Evolutionary conservation across 2,888 invertebrate genomes (phyloP), one percentile per base, ranked within the genome.

Genomic region (Rhaphigaster nebulosa): DNA sequence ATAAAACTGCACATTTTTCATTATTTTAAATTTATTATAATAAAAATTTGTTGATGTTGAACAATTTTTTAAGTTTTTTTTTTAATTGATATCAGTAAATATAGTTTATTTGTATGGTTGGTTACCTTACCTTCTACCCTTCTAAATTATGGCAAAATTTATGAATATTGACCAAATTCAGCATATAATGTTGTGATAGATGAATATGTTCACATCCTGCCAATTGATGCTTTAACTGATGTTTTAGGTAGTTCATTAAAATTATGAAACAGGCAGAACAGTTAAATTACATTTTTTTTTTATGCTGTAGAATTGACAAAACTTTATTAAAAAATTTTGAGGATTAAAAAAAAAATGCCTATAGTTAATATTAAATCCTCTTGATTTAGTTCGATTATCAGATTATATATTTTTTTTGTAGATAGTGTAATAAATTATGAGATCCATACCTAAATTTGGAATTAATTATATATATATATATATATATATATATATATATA

Each of bases 41-140:
- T 84, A 84, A 84, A 84, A 84, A 41, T 4, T 84, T 84, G 84
- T 84, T 84, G 45, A 84, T 84, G 84, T 84, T 84, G 84, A 84
- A 41, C 45, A 15, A 45, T 84, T 41, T 80, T n/a, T n/a, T n/a
- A n/a, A n/a, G n/a, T n/a, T n/a, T n/a, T n/a, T n/a, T n/a, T 84
- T 20, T 34, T 6, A 20, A 70, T 34, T 34, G 5, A 70, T 34
- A 34, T 34, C 20, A 34, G 15, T 5, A 6, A 70, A 70, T 29
- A 34, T 70, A 20, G 70, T 70, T 34, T 70, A 18, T 34, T 70
- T 70, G 8, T 34, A 20, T 70, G 20, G 70, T 70, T 38, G 20
- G n/a, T n/a, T n/a, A n/a, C n/a, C n/a, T 34, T 70, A 34, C 70
- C 70, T 70, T 70, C 70, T 34, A 70, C 26, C 70, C 70, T 65